Conservation (phyloP, 2,888 invertebrate species). For the Thyatira batis region DNA sequence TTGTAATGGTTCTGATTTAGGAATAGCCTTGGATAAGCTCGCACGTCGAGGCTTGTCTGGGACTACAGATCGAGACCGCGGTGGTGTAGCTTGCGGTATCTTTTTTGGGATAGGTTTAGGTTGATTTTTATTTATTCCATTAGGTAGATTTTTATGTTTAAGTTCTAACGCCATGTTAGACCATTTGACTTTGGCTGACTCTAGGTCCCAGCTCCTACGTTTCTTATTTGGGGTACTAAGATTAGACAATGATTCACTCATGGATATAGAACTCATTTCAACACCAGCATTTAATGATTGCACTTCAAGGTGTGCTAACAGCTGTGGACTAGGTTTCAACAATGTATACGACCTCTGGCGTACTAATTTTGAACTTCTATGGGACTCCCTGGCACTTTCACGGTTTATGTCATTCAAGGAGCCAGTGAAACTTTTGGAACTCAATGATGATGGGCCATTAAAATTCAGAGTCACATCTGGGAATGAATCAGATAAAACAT, state of each 20-base stretch:
- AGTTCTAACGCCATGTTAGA: slow-evolving; percentile 75
- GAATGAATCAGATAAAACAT: slow-evolving; percentile 20
- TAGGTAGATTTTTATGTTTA: slow-evolving; percentile 42
- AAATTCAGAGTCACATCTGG: slow-evolving; percentile 37
- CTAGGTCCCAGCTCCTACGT: slow-evolving; percentile 74
- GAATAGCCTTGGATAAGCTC: slow-evolving; percentile 32
- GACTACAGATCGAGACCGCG: slow-evolving; percentile 38
- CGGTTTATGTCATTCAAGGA: slow-evolving; percentile 72
- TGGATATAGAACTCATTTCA: slow-evolving; percentile 74
- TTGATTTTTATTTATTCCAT: slow-evolving; percentile 18
- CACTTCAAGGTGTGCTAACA: slow-evolving; percentile 84
- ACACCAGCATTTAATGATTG: slow-evolving; percentile 72
- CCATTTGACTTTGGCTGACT: slow-evolving; percentile 76
- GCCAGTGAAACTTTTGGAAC: slow-evolving; percentile 70
- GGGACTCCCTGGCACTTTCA: slow-evolving; percentile 50
- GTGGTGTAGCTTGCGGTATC: slow-evolving; percentile 24
- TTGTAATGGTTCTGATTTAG: slow-evolving; percentile 50
- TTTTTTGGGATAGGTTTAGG: slow-evolving; percentile 32
- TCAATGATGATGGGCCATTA: slow-evolving; percentile 58
- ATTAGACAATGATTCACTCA: slow-evolving; percentile 74
- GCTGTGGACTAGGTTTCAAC: slow-evolving; percentile 88
- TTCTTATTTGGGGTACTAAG: slow-evolving; percentile 57
- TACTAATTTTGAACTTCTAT: slow-evolving; percentile 68
- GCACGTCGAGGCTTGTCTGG: slow-evolving; percentile 38
- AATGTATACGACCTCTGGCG: slow-evolving; percentile 91